These are phyloP conservation scores for Glyphotaelius pellucidus DNA, from an alignment of 2,888 invertebrate genomes.

Conservation along the genomic window DNA sequence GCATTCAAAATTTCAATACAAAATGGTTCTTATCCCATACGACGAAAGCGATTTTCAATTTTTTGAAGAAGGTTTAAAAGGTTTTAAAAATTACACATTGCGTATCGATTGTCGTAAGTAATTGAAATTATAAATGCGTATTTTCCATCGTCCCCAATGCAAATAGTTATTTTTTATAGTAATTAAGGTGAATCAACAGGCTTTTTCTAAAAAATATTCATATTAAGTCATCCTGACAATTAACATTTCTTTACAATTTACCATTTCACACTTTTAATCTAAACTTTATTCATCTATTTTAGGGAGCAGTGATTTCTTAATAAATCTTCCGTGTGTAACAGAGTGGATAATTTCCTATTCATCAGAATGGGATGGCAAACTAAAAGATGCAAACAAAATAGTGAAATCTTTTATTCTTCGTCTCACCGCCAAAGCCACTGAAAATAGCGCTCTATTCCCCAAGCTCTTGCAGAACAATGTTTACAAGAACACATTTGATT, in stretches of 20 bases:
- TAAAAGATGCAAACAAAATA: constrained; percentile 69
- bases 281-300: not conserved
- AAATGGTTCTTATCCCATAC: no score
- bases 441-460: constrained; percentile 79
- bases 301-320: constrained; percentile 40
- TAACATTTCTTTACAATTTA: not conserved
- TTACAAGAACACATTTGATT: constrained; percentile 70
- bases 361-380: constrained; percentile 70
- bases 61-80: no score
- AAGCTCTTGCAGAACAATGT: constrained; percentile 75
- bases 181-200: no score
- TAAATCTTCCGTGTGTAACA: constrained; percentile 49
- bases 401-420: constrained; percentile 81
- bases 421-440: constrained; percentile 78
- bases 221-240: no score
- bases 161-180: no score
- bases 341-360: constrained; percentile 68
- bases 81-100: no score
- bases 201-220: no score
- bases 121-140: no score
- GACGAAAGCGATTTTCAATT: no score
- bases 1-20: no score
- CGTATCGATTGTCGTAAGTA: no score
- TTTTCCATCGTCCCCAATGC: no score
- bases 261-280: not conserved